phyloP scores from a whole-genome alignment of 1,140 invertebrate species.

The Drosophila funebris region DNA sequence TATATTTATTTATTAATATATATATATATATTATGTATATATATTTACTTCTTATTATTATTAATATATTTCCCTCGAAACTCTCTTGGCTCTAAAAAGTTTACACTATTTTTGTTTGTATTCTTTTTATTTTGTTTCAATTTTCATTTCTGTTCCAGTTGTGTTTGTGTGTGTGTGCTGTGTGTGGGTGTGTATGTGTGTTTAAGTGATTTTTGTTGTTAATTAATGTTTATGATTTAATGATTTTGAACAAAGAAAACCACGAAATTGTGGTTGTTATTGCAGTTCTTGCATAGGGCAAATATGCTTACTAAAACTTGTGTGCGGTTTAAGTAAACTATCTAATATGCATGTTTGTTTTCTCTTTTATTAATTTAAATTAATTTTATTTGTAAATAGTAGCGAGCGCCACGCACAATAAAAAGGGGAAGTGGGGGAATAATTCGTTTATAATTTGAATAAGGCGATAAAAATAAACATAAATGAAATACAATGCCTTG shows the following conservation, averaged over 20 bases:
- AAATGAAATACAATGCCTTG: not conserved
- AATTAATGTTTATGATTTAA: constrained; percentile 33
- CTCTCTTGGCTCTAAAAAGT: constrained; percentile 63
- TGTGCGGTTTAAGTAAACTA: constrained; percentile 34
- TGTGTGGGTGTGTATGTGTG: not conserved
- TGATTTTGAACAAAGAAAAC: constrained; percentile 27
- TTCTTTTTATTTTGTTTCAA: constrained; percentile 35
- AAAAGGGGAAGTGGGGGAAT: not conserved
- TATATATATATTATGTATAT: constrained; percentile 69
- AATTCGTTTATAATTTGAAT: not conserved
- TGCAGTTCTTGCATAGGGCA: constrained; percentile 41
- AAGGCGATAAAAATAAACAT: not conserved
- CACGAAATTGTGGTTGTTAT: constrained; percentile 1
- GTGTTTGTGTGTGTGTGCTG: constrained; percentile 22
- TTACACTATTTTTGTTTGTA: constrained; percentile 64
- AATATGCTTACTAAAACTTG: constrained; percentile 15
- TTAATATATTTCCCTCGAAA: constrained; percentile 73
- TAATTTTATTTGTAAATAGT: not conserved
- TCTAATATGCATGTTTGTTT: constrained; percentile 7
- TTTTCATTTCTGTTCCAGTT: constrained; percentile 42
- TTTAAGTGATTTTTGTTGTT: constrained; percentile 25
- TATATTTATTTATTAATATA: constrained; percentile 77
- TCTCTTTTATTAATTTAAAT: constrained; percentile 8
- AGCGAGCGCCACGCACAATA: not conserved
- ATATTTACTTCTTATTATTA: constrained; percentile 65